Conservation (phyloP, 2,888 invertebrate species). For the Lamproptera curius region DNA sequence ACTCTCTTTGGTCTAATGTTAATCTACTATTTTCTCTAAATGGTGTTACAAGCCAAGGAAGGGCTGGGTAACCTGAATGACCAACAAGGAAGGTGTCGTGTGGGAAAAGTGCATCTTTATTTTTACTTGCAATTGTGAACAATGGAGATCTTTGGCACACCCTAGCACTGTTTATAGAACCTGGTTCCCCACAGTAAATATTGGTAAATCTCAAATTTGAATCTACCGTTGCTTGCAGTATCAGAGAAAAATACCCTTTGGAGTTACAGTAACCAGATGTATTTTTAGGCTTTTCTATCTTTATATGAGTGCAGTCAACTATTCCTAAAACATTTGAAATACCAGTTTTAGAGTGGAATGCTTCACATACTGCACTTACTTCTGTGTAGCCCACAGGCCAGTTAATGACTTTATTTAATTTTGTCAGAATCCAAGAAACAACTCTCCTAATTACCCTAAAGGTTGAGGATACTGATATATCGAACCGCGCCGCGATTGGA, state of each 20-base stretch:
- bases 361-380: conserved; percentile 40
- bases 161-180: conserved; percentile 47
- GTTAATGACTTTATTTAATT: conserved; percentile 48
- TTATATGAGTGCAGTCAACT: conserved; percentile 52
- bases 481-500: conserved; percentile 54
- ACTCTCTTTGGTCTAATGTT: conserved; percentile 48
- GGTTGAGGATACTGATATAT: conserved; percentile 57
- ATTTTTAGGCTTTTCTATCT: conserved; percentile 56
- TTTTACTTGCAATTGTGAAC: conserved; percentile 44
- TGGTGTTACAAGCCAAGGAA: conserved; percentile 53
- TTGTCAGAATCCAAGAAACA: conserved; percentile 53
- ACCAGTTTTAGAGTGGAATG: conserved; percentile 45
- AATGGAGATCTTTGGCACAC: conserved; percentile 51
- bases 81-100: conserved; percentile 50
- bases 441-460: conserved; percentile 55
- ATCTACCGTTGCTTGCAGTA: conserved; percentile 53
- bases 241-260: conserved; percentile 53
- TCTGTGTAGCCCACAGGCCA: conserved; percentile 49
- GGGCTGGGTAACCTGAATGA: conserved; percentile 51
- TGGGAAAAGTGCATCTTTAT: conserved; percentile 45
- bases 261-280: conserved; percentile 49
- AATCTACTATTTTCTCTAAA: conserved; percentile 53
- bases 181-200: conserved; percentile 57
- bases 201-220: conserved; percentile 50
- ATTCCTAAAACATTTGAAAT: conserved; percentile 50